Evolutionary conservation across 2,113 vertebrate genomes (phyloP).

Genomic region (pig (Sus scrofa)): DNA sequence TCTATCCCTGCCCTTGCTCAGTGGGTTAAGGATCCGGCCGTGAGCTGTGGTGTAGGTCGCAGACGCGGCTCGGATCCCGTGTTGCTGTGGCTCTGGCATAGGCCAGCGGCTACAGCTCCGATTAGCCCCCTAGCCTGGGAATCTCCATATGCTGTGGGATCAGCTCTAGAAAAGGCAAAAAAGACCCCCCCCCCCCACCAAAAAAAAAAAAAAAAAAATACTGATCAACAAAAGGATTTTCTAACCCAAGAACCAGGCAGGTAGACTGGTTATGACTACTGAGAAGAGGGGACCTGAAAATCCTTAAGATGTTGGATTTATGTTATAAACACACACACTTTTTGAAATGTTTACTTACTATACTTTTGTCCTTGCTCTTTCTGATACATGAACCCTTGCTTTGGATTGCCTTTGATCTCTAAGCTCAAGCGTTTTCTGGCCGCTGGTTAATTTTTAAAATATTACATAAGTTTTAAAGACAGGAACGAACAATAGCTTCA

Average conservation of each 20-base stretch:
- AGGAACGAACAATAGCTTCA: not conserved
- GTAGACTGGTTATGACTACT: not conserved
- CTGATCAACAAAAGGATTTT: slow-evolving; percentile 7
- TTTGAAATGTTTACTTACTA: not conserved
- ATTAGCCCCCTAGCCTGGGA: too few species aligned
- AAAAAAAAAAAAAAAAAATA: not conserved
- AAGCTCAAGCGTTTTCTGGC: slow-evolving; percentile 6
- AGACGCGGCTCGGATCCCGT: too few species aligned
- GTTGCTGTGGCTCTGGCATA: too few species aligned
- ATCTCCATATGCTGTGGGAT: too few species aligned
- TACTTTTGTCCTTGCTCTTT: not conserved
- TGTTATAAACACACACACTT: not conserved
- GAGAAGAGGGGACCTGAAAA: slow-evolving; percentile 23
- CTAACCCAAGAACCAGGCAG: not conserved
- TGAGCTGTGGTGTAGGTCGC: too few species aligned
- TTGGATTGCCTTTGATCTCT: slow-evolving; percentile 41
- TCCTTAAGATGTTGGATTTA: not conserved
- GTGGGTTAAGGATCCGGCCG: too few species aligned
- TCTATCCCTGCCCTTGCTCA: too few species aligned
- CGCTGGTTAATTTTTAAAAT: slow-evolving; percentile 30
- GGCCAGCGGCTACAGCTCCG: too few species aligned
- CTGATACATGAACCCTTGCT: not conserved
- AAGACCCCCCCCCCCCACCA: not conserved
- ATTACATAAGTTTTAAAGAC: slow-evolving; percentile 14
- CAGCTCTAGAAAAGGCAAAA: too few species aligned